Evolutionary conservation across 2,797 vertebrate genomes (phyloP).

Genomic region (Australoheros facetus): DNA sequence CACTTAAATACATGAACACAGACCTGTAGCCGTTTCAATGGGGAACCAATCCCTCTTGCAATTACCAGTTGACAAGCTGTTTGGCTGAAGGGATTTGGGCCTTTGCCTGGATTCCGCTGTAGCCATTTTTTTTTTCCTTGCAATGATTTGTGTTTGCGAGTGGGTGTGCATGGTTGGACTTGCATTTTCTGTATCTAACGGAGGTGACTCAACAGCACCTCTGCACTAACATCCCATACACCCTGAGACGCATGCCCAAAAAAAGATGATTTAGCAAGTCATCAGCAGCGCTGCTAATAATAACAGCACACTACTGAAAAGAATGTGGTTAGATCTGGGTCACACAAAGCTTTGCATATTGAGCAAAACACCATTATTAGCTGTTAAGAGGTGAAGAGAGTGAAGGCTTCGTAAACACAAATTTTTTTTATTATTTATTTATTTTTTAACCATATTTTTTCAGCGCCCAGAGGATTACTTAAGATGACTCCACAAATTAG

Average conservation of each 20-base stretch:
- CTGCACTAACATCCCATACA: not conserved
- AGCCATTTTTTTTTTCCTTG: constrained; percentile 13
- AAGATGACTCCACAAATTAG: not conserved
- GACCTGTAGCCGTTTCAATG: constrained; percentile 59
- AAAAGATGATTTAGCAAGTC: constrained; percentile 31
- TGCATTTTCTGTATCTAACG: constrained; percentile 30
- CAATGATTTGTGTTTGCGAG: constrained; percentile 14
- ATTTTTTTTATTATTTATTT: not conserved
- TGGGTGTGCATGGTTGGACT: constrained; percentile 6
- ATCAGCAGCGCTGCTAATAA: constrained; percentile 46
- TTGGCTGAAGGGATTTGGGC: constrained; percentile 54
- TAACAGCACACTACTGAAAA: constrained; percentile 44
- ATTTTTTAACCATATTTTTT: not conserved
- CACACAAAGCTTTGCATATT: constrained; percentile 44
- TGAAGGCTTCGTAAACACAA: not conserved
- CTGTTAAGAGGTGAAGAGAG: constrained; percentile 10
- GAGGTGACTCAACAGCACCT: constrained; percentile 61
- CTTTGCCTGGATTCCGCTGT: constrained; percentile 50
- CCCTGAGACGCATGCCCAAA: constrained; percentile 10
- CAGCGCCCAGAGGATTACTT: not conserved
- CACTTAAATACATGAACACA: constrained; percentile 69
- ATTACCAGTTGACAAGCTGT: constrained; percentile 64
- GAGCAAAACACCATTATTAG: constrained; percentile 34
- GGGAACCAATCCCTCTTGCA: constrained; percentile 65
- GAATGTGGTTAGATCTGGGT: constrained; percentile 51